Percentiles rank a stretch among this genome's conserved stretches.
Evolutionary conservation across 2,113 vertebrate species (phyloP).

Genomic region (Xenus cinereus): DNA sequence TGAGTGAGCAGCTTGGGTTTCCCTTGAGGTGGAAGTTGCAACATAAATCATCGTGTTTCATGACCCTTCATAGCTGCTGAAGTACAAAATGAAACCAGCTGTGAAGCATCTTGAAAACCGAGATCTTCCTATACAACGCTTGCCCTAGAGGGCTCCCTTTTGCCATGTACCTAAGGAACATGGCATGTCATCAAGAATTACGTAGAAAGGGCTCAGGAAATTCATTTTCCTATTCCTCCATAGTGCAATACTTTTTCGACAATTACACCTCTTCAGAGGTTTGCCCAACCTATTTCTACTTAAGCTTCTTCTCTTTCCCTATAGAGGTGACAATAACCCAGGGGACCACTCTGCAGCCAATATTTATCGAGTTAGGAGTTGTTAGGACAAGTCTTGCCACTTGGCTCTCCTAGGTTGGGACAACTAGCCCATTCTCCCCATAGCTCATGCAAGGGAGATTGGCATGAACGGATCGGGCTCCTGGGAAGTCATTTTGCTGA

Average conservation of each 20-base stretch:
- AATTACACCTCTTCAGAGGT: not conserved
- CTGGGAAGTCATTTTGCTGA: not conserved
- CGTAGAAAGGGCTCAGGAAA: not conserved
- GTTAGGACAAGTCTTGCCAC: not conserved
- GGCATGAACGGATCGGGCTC: not conserved
- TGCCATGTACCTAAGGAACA: not conserved
- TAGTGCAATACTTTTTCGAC: not conserved
- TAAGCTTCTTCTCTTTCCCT: not conserved
- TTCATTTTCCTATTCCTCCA: not conserved
- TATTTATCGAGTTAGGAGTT: not conserved
- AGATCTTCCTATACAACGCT: not conserved
- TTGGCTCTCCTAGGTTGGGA: not conserved
- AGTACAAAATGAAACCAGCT: not conserved
- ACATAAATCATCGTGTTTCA: not conserved
- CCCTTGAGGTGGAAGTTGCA: not conserved
- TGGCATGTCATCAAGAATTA: rapidly evolving
- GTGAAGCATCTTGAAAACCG: not conserved
- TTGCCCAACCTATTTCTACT: not conserved
- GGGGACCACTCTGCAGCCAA: not conserved
- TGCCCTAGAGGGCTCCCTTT: slow-evolving; percentile 13
- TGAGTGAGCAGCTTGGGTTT: not conserved
- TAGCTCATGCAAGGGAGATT: not conserved
- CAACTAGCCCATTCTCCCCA: not conserved
- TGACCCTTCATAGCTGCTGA: not conserved
- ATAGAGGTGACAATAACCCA: not conserved